Evolutionary conservation across 2,888 invertebrate genomes (phyloP).

Genomic region (Globia sparganii): DNA sequence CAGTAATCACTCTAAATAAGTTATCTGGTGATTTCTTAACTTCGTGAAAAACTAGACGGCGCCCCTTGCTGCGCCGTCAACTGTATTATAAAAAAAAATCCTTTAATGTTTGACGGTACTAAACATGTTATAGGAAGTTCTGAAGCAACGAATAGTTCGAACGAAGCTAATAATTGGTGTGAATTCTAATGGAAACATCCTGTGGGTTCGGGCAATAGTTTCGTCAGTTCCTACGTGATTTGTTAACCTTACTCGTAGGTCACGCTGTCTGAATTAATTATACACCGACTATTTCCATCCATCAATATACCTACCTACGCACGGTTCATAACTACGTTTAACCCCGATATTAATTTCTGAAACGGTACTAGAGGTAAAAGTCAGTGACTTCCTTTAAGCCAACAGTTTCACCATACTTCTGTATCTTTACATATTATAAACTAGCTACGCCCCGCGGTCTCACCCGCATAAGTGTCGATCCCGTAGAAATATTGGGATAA

Average conservation of each 20-base stretch:
- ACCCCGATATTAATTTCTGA: background rate
- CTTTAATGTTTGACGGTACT: background rate
- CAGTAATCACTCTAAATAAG: background rate
- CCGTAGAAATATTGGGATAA: no score
- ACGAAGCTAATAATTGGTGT: slow-evolving; percentile 16
- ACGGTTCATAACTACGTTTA: background rate
- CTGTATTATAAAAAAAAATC: background rate
- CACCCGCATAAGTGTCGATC: no score
- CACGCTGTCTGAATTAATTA: background rate
- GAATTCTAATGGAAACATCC: slow-evolving; percentile 32
- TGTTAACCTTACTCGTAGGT: background rate
- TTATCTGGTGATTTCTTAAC: background rate
- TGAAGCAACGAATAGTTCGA: slow-evolving; percentile 21
- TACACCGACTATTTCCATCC: background rate
- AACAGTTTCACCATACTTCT: background rate
- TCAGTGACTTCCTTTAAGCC: background rate
- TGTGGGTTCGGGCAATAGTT: slow-evolving; percentile 39
- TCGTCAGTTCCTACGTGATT: slow-evolving; percentile 41
- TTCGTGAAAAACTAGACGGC: background rate
- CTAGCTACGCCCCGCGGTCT: no score
- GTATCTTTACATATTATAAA: no score
- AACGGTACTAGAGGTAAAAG: background rate
- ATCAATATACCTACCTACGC: background rate
- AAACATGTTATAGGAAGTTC: slow-evolving; percentile 15
- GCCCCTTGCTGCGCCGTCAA: background rate